Conservation (phyloP, 2,797 vertebrate species). For the Kryptolebias ocellatus region DNA sequence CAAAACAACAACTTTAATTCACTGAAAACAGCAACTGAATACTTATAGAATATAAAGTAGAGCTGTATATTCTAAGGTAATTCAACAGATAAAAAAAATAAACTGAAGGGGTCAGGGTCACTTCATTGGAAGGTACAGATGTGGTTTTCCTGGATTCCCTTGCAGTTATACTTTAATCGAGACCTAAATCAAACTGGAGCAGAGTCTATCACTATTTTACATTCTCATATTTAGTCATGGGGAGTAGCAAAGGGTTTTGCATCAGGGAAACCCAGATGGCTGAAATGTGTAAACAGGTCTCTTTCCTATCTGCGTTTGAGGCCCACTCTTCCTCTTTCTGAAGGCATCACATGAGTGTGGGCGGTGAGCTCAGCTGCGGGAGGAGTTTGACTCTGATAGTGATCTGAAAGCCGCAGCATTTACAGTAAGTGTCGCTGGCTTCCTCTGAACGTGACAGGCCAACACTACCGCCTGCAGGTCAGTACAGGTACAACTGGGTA, state of each 20-base stretch:
- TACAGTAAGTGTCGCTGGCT: background rate
- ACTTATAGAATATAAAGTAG: no score
- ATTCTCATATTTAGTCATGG: conserved; percentile 21
- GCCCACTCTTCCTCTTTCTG: conserved; percentile 53
- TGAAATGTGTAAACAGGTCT: conserved; percentile 16
- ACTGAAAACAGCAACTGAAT: no score
- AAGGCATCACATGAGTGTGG: conserved; percentile 21
- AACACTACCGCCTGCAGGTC: conserved; percentile 28
- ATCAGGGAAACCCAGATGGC: conserved; percentile 46
- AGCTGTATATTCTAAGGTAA: no score
- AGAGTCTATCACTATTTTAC: background rate
- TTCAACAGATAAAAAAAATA: no score
- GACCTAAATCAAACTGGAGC: no score
- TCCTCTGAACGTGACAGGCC: background rate
- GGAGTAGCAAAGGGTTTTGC: conserved; percentile 23
- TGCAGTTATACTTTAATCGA: no score
- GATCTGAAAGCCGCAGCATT: background rate
- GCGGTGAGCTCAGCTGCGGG: background rate
- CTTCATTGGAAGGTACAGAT: background rate
- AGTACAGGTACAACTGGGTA: background rate
- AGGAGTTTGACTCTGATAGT: conserved; percentile 3
- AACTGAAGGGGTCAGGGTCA: no score
- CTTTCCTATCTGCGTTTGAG: conserved; percentile 6
- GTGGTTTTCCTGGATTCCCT: no score
- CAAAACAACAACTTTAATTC: no score